A percentile compares a stretch with the other conserved stretches of the same genome.
These are phyloP conservation scores for Omphaloscelis lunosa DNA, from an alignment of 2,888 invertebrate species.

Conservation along the genomic window DNA sequence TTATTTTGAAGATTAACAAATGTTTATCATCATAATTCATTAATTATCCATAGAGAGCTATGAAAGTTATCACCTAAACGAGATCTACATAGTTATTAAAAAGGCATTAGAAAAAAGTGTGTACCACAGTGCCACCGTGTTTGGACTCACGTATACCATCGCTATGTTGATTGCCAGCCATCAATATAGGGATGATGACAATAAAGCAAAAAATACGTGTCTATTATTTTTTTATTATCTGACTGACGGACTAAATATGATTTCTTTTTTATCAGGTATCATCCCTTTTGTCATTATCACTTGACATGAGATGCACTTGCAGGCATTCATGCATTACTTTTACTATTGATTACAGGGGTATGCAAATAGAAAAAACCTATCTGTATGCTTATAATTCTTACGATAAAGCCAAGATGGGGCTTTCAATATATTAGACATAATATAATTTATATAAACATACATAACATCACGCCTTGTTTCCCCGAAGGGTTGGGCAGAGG, in stretches of 20 bases:
- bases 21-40: neutral
- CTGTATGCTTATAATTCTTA: neutral
- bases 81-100: conserved; percentile 1
- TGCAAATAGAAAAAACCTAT: neutral
- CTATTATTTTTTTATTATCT: too few relatives aligned
- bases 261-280: too few relatives aligned
- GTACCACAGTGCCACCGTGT: conserved; percentile 15
- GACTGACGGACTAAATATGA: too few relatives aligned
- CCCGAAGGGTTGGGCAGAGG: too few relatives aligned
- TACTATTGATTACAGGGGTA: neutral
- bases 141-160: conserved; percentile 18
- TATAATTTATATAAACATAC: conserved; percentile 9
- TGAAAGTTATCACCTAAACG: neutral
- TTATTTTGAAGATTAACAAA: neutral
- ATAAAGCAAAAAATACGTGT: too few relatives aligned
- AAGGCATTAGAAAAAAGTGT: neutral
- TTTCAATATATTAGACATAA: conserved; percentile 2
- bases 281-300: conserved; percentile 6
- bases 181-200: neutral
- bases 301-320: neutral
- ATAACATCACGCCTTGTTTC: too few relatives aligned
- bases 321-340: conserved; percentile 1
- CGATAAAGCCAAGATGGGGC: neutral
- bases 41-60: neutral
- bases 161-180: neutral